phyloP scores from a whole-genome alignment of 2,888 invertebrate genomes.

The Cataglyphis rosenhaueri region DNA sequence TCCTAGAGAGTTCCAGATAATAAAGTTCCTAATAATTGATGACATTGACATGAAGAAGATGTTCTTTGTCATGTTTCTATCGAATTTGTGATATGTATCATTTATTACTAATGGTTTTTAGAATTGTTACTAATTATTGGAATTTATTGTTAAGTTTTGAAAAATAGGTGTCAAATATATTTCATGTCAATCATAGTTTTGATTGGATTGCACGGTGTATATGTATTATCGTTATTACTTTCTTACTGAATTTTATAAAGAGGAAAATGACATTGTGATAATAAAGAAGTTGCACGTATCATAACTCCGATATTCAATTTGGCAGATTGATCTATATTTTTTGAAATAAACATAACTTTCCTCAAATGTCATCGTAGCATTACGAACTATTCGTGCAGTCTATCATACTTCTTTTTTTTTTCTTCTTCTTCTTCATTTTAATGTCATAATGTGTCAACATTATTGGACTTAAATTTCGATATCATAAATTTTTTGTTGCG shows the following conservation, averaged over 20 bases:
- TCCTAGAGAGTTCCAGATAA: slow-evolving; percentile 44
- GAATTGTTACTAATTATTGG: slow-evolving; percentile 35
- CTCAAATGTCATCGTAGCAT: background rate
- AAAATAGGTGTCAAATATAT: background rate
- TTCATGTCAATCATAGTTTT: slow-evolving; percentile 7
- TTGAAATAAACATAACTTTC: background rate
- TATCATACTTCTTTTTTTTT: background rate
- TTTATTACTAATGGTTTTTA: background rate
- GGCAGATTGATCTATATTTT: background rate
- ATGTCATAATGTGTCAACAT: background rate
- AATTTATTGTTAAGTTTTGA: slow-evolving; percentile 27
- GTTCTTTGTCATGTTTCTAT: slow-evolving; percentile 32
- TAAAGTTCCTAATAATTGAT: slow-evolving; percentile 48
- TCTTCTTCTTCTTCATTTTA: background rate
- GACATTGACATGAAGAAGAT: slow-evolving; percentile 40
- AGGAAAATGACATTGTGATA: background rate
- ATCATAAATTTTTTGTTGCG: background rate
- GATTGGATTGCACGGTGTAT: background rate
- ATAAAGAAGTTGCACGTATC: background rate
- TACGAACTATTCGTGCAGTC: background rate
- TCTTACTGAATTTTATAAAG: background rate
- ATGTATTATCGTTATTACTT: background rate
- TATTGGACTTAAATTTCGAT: background rate
- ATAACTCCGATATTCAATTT: background rate
- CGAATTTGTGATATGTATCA: slow-evolving; percentile 19